A percentile compares a stretch with the other conserved stretches of the same genome.
These are phyloP conservation scores for Stomatorhinus ivindoensis DNA, from an alignment of 2,113 vertebrate species.

Conservation along the genomic window DNA sequence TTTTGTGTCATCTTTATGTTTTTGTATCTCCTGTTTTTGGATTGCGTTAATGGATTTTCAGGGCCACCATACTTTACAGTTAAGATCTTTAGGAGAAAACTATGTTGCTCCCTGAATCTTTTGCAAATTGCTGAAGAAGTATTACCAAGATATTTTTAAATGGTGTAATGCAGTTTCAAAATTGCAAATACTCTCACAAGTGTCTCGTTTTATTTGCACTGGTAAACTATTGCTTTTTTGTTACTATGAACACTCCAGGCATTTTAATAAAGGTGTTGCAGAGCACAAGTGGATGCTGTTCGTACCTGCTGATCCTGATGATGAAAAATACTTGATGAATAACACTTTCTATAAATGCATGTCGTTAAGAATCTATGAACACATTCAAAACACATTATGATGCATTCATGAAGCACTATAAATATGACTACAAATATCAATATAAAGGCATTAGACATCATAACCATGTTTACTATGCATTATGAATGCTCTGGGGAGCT, in stretches of 20 bases:
- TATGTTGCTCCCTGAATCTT: neutral
- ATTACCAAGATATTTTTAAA: neutral
- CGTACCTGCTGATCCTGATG: neutral
- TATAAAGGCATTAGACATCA: neutral
- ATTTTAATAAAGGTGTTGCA: neutral
- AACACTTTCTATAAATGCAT: neutral
- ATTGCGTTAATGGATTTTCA: neutral
- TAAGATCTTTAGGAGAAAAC: neutral
- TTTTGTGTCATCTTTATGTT: neutral
- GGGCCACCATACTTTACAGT: neutral
- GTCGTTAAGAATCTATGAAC: neutral
- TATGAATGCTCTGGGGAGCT: neutral
- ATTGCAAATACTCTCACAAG: neutral
- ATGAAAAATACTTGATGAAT: neutral
- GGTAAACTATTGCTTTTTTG: neutral
- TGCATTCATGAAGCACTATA: neutral
- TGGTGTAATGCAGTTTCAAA: neutral
- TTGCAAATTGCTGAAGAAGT: neutral
- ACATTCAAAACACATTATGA: neutral
- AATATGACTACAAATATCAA: neutral
- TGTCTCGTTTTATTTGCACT: neutral
- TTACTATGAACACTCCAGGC: neutral
- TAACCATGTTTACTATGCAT: neutral
- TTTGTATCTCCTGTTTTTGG: neutral
- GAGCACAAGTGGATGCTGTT: neutral